Evolutionary conservation across 2,888 invertebrate genomes (phyloP).

Genomic region (Tyria jacobaeae): DNA sequence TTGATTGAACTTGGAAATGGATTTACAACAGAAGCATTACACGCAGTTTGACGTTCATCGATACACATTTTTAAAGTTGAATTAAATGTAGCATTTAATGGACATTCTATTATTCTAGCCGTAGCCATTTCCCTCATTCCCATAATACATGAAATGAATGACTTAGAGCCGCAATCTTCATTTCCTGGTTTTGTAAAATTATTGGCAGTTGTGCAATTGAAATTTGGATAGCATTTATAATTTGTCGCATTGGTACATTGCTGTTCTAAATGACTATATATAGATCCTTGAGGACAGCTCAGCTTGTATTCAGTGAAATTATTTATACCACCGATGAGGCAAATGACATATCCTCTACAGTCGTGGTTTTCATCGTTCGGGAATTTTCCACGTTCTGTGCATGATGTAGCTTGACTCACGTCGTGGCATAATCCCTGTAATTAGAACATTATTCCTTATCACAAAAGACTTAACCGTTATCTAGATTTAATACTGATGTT

Average conservation of each 20-base stretch:
- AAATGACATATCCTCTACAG: conserved; percentile 77
- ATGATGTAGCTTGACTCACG: conserved; percentile 57
- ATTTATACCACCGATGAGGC: conserved; percentile 59
- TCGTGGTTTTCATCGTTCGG: conserved; percentile 65
- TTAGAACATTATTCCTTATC: conserved; percentile 43
- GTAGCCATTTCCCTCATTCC: conserved; percentile 62
- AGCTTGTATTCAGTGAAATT: conserved; percentile 69
- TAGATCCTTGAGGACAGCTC: conserved; percentile 68
- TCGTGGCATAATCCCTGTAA: conserved; percentile 68
- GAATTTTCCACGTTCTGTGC: conserved; percentile 69
- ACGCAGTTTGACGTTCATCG: conserved; percentile 56
- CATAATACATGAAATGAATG: conserved; percentile 67
- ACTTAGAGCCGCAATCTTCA: conserved; percentile 53
- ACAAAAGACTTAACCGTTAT: conserved; percentile 31
- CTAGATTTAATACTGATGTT: conserved; percentile 33
- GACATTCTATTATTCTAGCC: conserved; percentile 68
- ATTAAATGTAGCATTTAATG: conserved; percentile 59
- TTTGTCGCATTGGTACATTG: conserved; percentile 73
- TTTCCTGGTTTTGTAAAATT: conserved; percentile 53
- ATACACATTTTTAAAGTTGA: conserved; percentile 56
- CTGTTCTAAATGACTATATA: conserved; percentile 71
- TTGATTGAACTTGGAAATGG: not conserved
- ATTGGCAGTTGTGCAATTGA: conserved; percentile 63
- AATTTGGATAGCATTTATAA: conserved; percentile 66
- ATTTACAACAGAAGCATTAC: conserved; percentile 33